Evolutionary conservation across 2,113 vertebrate genomes (phyloP), one percentile per base, ranked within the genome.

Genomic region (Butastur rufipennis): DNA sequence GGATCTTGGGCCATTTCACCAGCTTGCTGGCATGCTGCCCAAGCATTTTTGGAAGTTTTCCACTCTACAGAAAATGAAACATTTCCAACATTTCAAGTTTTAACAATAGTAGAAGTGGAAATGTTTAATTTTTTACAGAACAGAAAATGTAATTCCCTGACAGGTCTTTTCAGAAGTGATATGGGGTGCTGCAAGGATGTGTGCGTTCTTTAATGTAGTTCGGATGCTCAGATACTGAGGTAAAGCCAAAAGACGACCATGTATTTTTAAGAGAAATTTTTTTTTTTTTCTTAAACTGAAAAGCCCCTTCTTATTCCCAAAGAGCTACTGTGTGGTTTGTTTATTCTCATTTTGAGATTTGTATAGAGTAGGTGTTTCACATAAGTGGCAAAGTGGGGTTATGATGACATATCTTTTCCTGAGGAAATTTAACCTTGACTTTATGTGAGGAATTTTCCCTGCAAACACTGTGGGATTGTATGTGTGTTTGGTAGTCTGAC

Each of bases 331-430:
- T 89, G 38, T 81, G 45, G 84, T 85, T 95, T 94, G 43, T 87
- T 97, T 96, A 53, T 93, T 68, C 67, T 94, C 16, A 1, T 89
- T 90, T 77, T 91, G 66, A 94, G 87, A 62, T 88, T 73, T 85
- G 29, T 91, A 13, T 71, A n/a, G 93, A 77, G 89, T 94, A 77
- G 81, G 84, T 95, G 74, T 95, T 95, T 87, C 73, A 85, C 93
- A 67, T 88, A 88, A 95, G 79, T 88, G 84, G 73, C 79, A 93
- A 93, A 67, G 63, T 61, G 36, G 26, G 77, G 88, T 95, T 97
- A 85, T 89, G 83, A 95, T 93, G 95, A 94, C 84, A 78, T 92
- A 84, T 26, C 81, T 96, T 91, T 96, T 96, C 96, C 97, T 96
- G 90, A 93, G 93, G 94, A 96, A 96, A 91, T 93, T 93, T 32